Evolutionary conservation across 2,888 invertebrate genomes (phyloP).

Genomic region (Eupithecia pulchellata): DNA sequence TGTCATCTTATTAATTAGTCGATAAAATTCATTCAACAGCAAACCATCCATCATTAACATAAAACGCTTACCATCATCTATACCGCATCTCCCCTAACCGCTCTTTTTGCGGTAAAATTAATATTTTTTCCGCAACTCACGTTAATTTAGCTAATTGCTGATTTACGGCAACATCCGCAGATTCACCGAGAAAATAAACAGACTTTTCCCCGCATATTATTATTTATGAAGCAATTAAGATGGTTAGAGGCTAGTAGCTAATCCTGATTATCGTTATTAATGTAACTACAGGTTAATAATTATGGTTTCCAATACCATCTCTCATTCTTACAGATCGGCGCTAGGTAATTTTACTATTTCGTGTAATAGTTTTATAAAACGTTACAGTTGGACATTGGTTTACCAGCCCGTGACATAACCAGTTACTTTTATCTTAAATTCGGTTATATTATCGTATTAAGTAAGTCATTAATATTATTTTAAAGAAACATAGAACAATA

Average conservation of each 20-base stretch:
- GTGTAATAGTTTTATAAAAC: neutral
- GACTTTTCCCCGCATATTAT: conserved; percentile 13
- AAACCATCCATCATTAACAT: neutral
- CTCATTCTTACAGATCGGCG: neutral
- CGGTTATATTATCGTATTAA: too few relatives aligned
- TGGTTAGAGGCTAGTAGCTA: neutral
- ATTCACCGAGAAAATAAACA: conserved; percentile 21
- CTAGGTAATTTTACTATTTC: neutral
- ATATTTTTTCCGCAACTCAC: conserved; percentile 31
- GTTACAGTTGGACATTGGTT: neutral
- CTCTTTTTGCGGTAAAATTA: conserved; percentile 28
- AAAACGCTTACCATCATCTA: neutral
- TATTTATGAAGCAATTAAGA: conserved; percentile 13
- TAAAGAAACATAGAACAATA: too few relatives aligned
- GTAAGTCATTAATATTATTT: too few relatives aligned
- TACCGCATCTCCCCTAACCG: conserved; percentile 1
- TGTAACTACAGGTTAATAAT: neutral
- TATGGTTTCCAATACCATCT: neutral
- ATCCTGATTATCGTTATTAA: neutral
- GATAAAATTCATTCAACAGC: neutral
- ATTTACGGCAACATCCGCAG: conserved; percentile 37
- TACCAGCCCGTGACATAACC: neutral
- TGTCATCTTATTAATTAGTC: neutral
- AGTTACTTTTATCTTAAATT: neutral
- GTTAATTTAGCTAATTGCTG: conserved; percentile 44